Evolutionary conservation across 2,888 invertebrate genomes (phyloP).

Genomic region (Criorhina ranunculi): DNA sequence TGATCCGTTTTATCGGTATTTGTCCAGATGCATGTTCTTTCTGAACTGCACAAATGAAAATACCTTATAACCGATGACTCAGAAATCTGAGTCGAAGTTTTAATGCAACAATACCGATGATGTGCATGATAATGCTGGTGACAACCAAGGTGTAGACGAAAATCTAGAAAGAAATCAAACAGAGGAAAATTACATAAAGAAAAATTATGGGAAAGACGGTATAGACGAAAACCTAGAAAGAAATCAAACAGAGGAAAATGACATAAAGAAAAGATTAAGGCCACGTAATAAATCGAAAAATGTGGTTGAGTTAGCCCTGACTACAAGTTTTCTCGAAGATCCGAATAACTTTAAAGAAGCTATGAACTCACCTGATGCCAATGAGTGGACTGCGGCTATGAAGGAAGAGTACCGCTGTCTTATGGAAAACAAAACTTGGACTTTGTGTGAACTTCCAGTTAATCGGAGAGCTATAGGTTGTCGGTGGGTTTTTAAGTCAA

Average conservation of each 20-base stretch:
- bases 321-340: constrained; percentile 1
- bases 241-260: not conserved
- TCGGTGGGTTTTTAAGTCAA: constrained; percentile 42
- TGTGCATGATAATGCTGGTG: not conserved
- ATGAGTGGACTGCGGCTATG: constrained; percentile 18
- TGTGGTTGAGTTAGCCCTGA: constrained; percentile 5
- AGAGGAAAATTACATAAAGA: not conserved
- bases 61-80: too few species aligned
- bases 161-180: too few species aligned
- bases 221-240: not conserved
- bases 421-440: too few species aligned
- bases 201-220: too few species aligned
- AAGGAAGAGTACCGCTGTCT: too few species aligned
- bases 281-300: not conserved
- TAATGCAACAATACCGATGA: too few species aligned
- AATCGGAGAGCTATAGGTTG: constrained; percentile 1
- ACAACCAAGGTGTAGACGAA: too few species aligned
- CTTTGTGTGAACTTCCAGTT: not conserved
- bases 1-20: too few species aligned
- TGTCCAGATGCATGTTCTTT: too few species aligned
- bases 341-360: constrained; percentile 25
- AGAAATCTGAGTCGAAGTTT: too few species aligned
- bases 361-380: constrained; percentile 22
- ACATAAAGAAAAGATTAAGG: not conserved
- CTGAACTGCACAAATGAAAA: too few species aligned